Base-by-base conservation (phyloP, 2,113 vertebrate genomes). In the Isichthys henryi region DNA sequence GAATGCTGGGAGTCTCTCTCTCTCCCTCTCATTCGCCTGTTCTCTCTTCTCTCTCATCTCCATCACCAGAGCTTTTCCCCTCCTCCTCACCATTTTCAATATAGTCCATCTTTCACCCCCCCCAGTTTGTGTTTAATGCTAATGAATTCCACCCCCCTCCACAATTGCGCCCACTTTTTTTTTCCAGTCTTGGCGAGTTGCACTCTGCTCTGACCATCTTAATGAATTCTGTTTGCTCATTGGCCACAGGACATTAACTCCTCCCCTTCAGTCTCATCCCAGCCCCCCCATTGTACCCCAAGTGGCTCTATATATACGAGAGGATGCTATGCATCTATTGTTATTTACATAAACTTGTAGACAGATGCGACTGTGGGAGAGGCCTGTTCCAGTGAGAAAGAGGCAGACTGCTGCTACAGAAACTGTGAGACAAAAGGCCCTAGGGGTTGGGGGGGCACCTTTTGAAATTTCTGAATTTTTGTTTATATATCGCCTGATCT, bases 161-260 rank as follows among this genome's bases (percentile, higher is more conserved):
- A 89, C 90, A n/a, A 23, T 53, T 27, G n/a, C 53, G 85, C 89
- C 92, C 90, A 90, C 90, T 90, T 88, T 77, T 52, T 88, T 89
- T 50, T 93, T 94, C 92, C 94, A 94, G 95, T 94, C 93, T 95
- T 96, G 95, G 95, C 95, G 95, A 95, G 94, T 95, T 94, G 93
- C 90, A 11, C 94, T 93, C 95, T 95, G 95, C 95, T 96, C 94
- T 95, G 94, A 94, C 93, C 93, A 93, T 95, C 93, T 96, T 97
- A 97, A 97, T 97, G 95, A 97, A 97, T 96, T 96, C 95, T 97
- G 96, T 96, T 97, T 97, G 96, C 96, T 96, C 93, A 94, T 96
- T 96, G 95, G 95, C 94, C 95, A 96, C 94, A 94, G 94, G 94
- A 95, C 93, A 93, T 93, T 93, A 92, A 93, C 93, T 92, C 94